A percentile compares a stretch with the other conserved stretches of the same genome.
These are phyloP conservation scores for Nemotelus nigrinus DNA, from an alignment of 2,888 invertebrate genomes.

Conservation along the genomic window DNA sequence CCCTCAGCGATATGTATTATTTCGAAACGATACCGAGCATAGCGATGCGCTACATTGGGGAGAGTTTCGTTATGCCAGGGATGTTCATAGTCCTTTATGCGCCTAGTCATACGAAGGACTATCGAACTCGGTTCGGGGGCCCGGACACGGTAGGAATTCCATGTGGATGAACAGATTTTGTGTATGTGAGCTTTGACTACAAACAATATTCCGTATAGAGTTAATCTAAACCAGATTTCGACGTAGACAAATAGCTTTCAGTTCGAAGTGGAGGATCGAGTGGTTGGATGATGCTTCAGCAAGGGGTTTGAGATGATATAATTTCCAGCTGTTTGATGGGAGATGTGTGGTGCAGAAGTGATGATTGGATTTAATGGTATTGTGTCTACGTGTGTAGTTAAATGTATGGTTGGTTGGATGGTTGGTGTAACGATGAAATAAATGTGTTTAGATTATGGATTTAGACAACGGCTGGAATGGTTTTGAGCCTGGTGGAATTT, in stretches of 20 bases:
- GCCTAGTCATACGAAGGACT: too few species aligned
- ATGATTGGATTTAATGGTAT: constrained; percentile 40
- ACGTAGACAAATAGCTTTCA: constrained; percentile 41
- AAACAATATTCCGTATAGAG: constrained; percentile 35
- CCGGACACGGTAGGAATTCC: not conserved
- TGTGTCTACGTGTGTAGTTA: constrained; percentile 2
- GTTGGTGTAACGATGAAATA: not conserved
- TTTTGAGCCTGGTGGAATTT: too few species aligned
- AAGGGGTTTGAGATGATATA: not conserved
- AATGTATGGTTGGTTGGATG: not conserved
- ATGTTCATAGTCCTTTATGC: not conserved
- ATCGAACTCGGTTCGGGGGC: too few species aligned
- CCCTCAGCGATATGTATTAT: constrained; percentile 4
- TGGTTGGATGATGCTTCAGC: constrained; percentile 1
- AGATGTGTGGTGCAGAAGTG: constrained; percentile 23
- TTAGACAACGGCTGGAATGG: too few species aligned
- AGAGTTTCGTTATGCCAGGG: not conserved
- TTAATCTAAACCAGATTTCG: constrained; percentile 44
- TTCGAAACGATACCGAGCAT: not conserved
- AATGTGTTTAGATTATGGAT: not conserved
- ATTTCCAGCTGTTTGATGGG: not conserved
- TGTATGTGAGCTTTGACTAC: constrained; percentile 29
- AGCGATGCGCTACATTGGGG: not conserved
- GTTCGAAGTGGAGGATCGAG: constrained; percentile 25
- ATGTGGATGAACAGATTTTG: constrained; percentile 20